phyloP scores from a whole-genome alignment of 2,888 invertebrate species.

The Sialis lutaria region DNA sequence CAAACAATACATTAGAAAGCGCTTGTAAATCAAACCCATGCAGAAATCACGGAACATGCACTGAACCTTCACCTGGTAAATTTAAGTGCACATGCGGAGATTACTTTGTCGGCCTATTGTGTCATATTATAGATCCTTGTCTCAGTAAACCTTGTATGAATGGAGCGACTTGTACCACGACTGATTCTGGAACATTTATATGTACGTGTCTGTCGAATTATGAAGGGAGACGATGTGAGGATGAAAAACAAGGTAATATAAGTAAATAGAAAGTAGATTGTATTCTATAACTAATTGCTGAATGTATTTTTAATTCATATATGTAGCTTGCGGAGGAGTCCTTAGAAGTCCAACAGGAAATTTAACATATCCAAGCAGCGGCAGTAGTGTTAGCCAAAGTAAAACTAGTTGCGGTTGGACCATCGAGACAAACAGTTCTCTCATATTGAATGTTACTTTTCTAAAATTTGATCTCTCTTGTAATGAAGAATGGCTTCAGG shows the following conservation, averaged over 20 bases:
- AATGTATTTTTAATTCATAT: background rate
- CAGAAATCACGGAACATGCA: constrained; percentile 26
- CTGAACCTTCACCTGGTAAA: constrained; percentile 20
- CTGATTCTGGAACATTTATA: constrained; percentile 13
- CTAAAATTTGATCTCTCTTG: constrained; percentile 64
- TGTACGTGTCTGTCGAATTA: constrained; percentile 53
- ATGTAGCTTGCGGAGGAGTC: constrained; percentile 43
- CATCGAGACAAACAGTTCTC: constrained; percentile 44
- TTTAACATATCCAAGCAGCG: constrained; percentile 33
- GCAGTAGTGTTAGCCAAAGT: constrained; percentile 35
- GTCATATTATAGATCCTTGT: constrained; percentile 46
- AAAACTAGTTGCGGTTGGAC: constrained; percentile 67
- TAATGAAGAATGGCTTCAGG: constrained; percentile 49
- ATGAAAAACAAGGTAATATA: constrained; percentile 25
- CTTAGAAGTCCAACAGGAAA: constrained; percentile 31
- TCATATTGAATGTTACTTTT: constrained; percentile 69
- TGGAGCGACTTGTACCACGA: constrained; percentile 49
- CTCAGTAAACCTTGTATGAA: constrained; percentile 60
- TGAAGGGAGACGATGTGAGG: constrained; percentile 47
- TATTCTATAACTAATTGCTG: background rate
- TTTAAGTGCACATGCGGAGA: constrained; percentile 39
- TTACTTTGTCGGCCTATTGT: constrained; percentile 36
- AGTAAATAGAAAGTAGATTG: too few relatives aligned
- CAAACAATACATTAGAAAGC: constrained; percentile 16
- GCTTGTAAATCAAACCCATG: constrained; percentile 36